A percentile compares a stretch with the other conserved stretches of the same genome.
Conservation (phyloP, 2,888 invertebrate species). For the Apocheima hispidaria region DNA sequence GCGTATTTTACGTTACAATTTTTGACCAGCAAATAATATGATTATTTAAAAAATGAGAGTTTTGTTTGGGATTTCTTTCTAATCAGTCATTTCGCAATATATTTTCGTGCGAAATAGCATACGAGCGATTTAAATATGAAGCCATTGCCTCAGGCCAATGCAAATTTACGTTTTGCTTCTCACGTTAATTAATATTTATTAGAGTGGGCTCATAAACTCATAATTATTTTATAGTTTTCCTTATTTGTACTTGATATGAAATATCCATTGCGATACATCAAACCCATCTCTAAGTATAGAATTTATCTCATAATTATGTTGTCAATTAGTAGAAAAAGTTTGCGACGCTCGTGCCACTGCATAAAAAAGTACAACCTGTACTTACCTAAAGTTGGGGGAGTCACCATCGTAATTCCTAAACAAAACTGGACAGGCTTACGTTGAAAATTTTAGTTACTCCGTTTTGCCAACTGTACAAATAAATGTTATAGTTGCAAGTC, state of each 20-base stretch:
- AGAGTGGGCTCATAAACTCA: too few species aligned
- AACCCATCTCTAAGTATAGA: conserved; percentile 3
- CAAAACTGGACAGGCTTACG: background rate
- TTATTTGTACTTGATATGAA: conserved; percentile 14
- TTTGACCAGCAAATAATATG: too few species aligned
- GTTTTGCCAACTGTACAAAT: background rate
- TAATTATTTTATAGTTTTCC: conserved; percentile 18
- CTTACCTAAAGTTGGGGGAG: background rate
- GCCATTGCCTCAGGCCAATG: background rate
- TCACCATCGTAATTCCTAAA: background rate
- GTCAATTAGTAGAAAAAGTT: conserved; percentile 32
- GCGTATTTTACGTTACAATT: too few species aligned
- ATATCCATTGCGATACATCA: background rate
- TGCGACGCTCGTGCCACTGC: conserved; percentile 22
- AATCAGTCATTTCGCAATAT: too few species aligned
- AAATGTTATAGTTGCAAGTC: background rate
- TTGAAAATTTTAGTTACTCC: background rate
- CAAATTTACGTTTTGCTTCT: background rate
- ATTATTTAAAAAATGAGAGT: too few species aligned
- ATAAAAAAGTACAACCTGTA: conserved; percentile 4
- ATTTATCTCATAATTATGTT: conserved; percentile 21
- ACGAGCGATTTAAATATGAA: too few species aligned
- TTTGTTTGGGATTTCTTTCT: too few species aligned
- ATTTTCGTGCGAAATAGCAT: too few species aligned
- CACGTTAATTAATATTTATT: background rate